Conservation (phyloP, 2,113 vertebrate genomes). For the Chiloscyllium plagiosum region DNA sequence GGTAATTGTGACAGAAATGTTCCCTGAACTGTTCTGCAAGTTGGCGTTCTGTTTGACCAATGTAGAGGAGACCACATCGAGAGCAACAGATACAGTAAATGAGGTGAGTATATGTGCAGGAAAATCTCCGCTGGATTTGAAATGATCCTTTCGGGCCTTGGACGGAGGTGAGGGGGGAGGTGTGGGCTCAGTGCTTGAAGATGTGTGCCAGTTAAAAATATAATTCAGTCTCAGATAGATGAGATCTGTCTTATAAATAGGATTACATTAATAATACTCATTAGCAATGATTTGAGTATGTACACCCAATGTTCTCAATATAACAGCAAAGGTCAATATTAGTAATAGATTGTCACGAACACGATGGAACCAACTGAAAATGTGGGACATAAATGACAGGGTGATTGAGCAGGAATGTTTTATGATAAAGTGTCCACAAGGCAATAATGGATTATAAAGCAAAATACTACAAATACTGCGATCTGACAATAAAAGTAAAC, state of each 20-base stretch:
- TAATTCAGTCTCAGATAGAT: neutral
- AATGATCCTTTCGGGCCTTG: no score
- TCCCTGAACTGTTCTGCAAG: no score
- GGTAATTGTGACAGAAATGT: no score
- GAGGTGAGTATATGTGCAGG: no score
- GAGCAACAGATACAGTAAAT: no score
- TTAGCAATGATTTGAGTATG: neutral
- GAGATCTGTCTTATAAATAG: neutral
- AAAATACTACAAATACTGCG: no score
- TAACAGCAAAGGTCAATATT: neutral
- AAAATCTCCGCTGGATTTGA: no score
- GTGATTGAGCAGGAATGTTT: neutral
- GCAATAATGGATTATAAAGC: no score
- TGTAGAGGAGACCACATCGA: no score
- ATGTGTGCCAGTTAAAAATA: slow-evolving; percentile 4
- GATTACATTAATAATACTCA: neutral
- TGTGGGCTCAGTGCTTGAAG: neutral
- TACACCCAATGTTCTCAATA: neutral
- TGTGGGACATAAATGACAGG: neutral
- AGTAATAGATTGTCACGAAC: neutral
- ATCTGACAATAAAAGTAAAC: no score
- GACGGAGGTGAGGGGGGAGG: no score
- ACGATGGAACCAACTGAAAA: neutral
- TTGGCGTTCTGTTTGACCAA: no score
- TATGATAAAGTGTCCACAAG: neutral